Evolutionary conservation across 2,888 invertebrate genomes (phyloP), one percentile per base, ranked within the genome.

Genomic region (Lypha dubia): DNA sequence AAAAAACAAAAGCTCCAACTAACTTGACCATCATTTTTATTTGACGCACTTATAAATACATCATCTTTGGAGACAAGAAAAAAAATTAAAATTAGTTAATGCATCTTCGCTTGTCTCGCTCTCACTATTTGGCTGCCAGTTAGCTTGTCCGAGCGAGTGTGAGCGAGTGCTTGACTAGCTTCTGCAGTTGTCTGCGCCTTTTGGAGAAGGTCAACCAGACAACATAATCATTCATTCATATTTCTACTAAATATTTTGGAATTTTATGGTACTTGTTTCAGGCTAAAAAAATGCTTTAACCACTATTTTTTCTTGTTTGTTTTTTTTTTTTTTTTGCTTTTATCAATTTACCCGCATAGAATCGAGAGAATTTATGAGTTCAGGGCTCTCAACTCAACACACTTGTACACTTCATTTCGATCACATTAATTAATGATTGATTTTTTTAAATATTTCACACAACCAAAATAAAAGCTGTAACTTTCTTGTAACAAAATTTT

Each of bases 191-290:
- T 68, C 51, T 56, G 58, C 38, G 51, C 56, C 65, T 79, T 76
- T 68, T 79, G 63, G 67, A 74, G 74, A 84, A 84, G 84, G 84
- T 60, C 81, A 81, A 79, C 84, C 49, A 53, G 84, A 58, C 68
- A 58, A 51, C 68, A 82, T 76, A 49, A 49, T 75, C 44, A 68
- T 58, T 60, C 28, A 73, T 73, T 65, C 49, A 71, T 68, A 32
- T 24, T 28, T 62, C 51, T 65, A 11, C 35, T 38, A n/a, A n/a
- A n/a, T n/a, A 35, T 41, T 68, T 49, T 41, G 28, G 41, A 56
- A 13, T 63, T 28, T 51, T n/a, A 3, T 6, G 11, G 38, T 73
- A n/a, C 35, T 53, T 49, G 20, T 22, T 62, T 56, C 15, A 56
- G 24, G 15, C 13, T 67, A 56, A 67, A n/a, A n/a, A n/a, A 83